Evolutionary conservation across 2,888 invertebrate genomes (phyloP).

Genomic region (Nesidiocoris tenuis): DNA sequence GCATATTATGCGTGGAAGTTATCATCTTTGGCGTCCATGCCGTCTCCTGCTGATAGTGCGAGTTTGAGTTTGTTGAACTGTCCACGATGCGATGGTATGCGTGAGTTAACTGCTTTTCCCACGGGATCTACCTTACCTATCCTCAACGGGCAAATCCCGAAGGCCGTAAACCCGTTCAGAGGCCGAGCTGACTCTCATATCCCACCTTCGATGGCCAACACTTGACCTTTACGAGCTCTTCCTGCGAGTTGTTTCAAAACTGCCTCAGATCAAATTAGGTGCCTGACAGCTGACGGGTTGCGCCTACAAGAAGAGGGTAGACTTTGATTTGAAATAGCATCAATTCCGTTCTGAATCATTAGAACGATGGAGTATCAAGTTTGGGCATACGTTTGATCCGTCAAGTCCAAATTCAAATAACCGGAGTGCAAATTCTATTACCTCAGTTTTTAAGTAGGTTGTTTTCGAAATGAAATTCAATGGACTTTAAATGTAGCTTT

Average conservation of each 20-base stretch:
- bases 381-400: no score
- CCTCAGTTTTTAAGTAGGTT: no score
- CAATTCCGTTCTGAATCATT: no score
- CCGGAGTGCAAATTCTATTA: no score
- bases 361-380: no score
- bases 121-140: conserved; percentile 16
- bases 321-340: no score
- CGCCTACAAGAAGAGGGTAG: no score
- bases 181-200: neutral
- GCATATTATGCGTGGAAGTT: no score
- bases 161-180: neutral
- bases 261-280: neutral
- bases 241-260: neutral
- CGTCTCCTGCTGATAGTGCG: neutral
- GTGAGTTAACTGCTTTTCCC: conserved; percentile 26
- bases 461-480: no score
- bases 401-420: no score
- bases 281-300: neutral
- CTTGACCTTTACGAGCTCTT: neutral
- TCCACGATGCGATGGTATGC: neutral
- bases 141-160: neutral
- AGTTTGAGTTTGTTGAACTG: neutral
- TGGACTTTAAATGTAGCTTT: no score
- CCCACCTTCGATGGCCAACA: neutral
- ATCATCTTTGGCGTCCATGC: no score